Conservation (phyloP, 1,140 invertebrate species). For the Drosophila leontia region DNA sequence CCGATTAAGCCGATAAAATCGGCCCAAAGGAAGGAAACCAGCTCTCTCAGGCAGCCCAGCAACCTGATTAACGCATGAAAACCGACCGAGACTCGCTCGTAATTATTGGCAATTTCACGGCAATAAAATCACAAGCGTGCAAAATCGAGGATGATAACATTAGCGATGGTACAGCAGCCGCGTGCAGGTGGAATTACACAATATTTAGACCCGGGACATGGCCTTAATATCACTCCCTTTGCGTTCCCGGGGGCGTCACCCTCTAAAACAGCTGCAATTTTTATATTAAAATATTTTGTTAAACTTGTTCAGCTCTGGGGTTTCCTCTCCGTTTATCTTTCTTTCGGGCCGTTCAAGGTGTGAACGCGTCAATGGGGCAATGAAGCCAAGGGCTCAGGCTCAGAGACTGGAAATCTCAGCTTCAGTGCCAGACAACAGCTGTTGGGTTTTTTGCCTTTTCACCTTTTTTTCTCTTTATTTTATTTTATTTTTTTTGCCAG, state of each 20-base stretch:
- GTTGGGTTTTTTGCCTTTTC: constrained; percentile 26
- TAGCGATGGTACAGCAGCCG: constrained; percentile 14
- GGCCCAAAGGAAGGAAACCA: constrained; percentile 1
- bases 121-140: constrained; percentile 82
- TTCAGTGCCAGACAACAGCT: constrained; percentile 47
- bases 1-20: constrained; percentile 50
- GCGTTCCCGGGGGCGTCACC: constrained; percentile 50
- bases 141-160: constrained; percentile 77
- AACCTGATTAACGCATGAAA: constrained; percentile 41
- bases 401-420: constrained; percentile 10
- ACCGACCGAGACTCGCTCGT: constrained; percentile 38
- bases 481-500: constrained; percentile 11
- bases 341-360: constrained; percentile 48
- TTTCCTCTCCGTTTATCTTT: not conserved
- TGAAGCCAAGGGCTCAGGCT: constrained; percentile 45
- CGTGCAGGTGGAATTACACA: constrained; percentile 58
- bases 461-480: not conserved
- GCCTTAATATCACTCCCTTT: constrained; percentile 30
- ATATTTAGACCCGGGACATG: constrained; percentile 44
- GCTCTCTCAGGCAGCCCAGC: not conserved
- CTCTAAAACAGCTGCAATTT: constrained; percentile 73
- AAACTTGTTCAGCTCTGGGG: constrained; percentile 39
- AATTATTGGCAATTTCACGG: constrained; percentile 83
- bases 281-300: constrained; percentile 69
- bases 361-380: constrained; percentile 78